Evolutionary conservation across 2,888 invertebrate species (phyloP).

Genomic region (Trichopoda pennipes): DNA sequence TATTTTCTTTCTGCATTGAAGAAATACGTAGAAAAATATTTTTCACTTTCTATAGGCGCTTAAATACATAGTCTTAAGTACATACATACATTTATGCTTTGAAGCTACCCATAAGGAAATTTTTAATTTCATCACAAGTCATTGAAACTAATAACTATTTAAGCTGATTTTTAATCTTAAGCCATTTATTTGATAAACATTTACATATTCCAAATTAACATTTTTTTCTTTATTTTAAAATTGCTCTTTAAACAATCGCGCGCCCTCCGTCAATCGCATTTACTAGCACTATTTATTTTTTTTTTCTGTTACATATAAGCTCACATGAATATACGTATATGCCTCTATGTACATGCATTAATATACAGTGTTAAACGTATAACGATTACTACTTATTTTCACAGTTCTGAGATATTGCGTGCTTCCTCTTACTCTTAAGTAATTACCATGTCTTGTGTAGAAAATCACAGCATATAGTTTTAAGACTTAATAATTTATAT

Average conservation of each 20-base stretch:
- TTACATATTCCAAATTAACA: constrained; percentile 19
- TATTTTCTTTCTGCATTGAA: constrained; percentile 25
- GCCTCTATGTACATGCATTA: background rate
- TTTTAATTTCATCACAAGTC: constrained; percentile 30
- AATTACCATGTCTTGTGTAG: constrained; percentile 48
- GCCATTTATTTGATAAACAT: constrained; percentile 5
- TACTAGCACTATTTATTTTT: constrained; percentile 41
- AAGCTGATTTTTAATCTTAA: background rate
- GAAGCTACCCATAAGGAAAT: constrained; percentile 16
- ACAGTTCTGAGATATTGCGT: constrained; percentile 63
- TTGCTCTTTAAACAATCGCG: constrained; percentile 41
- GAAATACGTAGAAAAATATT: constrained; percentile 26
- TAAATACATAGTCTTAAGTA: constrained; percentile 7
- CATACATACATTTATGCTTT: constrained; percentile 9
- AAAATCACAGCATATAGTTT: constrained; percentile 21
- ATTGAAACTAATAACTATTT: background rate
- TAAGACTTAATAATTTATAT: background rate
- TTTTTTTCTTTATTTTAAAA: constrained; percentile 39
- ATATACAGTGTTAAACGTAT: constrained; percentile 43
- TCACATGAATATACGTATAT: constrained; percentile 14
- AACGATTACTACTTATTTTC: constrained; percentile 65
- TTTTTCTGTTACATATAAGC: background rate
- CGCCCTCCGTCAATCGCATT: constrained; percentile 46
- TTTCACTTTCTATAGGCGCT: constrained; percentile 44
- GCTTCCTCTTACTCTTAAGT: constrained; percentile 67